phyloP scores from a whole-genome alignment of 2,888 invertebrate species.

The Drosophila peninsularis region DNA sequence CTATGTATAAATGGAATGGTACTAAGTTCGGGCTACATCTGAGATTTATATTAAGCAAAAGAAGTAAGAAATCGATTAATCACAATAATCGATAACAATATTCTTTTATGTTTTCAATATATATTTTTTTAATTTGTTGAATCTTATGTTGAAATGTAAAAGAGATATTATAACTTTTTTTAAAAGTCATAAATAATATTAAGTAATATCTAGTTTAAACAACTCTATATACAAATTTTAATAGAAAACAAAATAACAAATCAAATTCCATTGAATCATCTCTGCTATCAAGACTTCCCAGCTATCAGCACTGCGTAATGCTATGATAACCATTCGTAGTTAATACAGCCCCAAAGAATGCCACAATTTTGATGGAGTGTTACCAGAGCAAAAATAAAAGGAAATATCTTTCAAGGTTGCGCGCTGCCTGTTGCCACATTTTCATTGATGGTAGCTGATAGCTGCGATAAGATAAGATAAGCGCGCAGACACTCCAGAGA shows the following conservation, averaged over 20 bases:
- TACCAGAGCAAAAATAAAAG: slow-evolving; percentile 8
- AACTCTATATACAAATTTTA: neutral
- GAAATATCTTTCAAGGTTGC: slow-evolving; percentile 41
- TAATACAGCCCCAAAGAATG: neutral
- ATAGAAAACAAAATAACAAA: neutral
- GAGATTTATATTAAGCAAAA: too few relatives aligned
- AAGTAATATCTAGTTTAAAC: neutral
- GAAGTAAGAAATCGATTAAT: neutral
- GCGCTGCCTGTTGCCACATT: slow-evolving; percentile 8
- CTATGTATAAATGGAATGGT: too few relatives aligned
- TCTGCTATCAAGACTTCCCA: too few relatives aligned
- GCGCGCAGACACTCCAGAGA: slow-evolving; percentile 19
- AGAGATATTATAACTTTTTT: too few relatives aligned
- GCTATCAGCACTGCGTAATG: neutral
- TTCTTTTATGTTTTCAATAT: too few relatives aligned
- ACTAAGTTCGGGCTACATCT: too few relatives aligned
- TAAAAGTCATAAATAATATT: neutral
- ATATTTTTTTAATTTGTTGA: too few relatives aligned
- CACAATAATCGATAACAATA: neutral
- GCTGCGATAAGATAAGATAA: slow-evolving; percentile 53
- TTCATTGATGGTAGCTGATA: slow-evolving; percentile 33
- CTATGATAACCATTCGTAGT: neutral
- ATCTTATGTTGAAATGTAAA: too few relatives aligned
- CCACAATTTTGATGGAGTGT: neutral
- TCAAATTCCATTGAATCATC: neutral